phyloP scores from a whole-genome alignment of 2,797 vertebrate species.

The Enteromius argenteus region DNA sequence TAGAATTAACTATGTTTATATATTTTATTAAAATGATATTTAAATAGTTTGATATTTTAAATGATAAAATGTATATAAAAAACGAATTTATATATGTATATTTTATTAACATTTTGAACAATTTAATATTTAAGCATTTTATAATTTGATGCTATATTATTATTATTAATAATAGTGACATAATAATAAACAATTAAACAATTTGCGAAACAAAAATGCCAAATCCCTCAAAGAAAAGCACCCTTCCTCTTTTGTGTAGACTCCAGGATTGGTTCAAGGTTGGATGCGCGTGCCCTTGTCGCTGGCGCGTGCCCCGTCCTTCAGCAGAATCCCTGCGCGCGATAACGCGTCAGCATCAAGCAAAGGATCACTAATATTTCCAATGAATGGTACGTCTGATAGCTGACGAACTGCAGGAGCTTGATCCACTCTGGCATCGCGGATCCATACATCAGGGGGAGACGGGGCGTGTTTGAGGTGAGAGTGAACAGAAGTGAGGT shows the following conservation, averaged over 20 bases:
- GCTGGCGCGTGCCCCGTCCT: conserved; percentile 48
- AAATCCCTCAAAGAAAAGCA: background rate
- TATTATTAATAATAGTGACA: background rate
- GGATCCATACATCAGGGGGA: conserved; percentile 21
- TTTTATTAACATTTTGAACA: background rate
- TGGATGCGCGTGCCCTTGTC: conserved; percentile 53
- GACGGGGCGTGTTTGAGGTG: conserved; percentile 53
- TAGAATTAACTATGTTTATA: background rate
- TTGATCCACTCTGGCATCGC: conserved; percentile 41
- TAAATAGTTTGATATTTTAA: background rate
- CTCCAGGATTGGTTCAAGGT: conserved; percentile 46
- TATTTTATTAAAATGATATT: background rate
- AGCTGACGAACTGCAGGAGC: conserved; percentile 55
- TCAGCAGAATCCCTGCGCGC: conserved; percentile 50
- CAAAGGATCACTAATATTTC: conserved; percentile 49
- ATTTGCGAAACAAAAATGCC: background rate
- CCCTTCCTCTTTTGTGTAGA: background rate
- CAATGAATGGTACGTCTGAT: conserved; percentile 57
- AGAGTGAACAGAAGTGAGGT: conserved; percentile 5
- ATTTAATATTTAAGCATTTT: background rate
- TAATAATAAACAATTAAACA: background rate
- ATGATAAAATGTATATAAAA: background rate
- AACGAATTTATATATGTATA: too few relatives aligned
- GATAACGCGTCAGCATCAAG: conserved; percentile 43
- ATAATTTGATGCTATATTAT: background rate